Conservation (phyloP, 2,797 vertebrate species). For the Acanthis flammea region DNA sequence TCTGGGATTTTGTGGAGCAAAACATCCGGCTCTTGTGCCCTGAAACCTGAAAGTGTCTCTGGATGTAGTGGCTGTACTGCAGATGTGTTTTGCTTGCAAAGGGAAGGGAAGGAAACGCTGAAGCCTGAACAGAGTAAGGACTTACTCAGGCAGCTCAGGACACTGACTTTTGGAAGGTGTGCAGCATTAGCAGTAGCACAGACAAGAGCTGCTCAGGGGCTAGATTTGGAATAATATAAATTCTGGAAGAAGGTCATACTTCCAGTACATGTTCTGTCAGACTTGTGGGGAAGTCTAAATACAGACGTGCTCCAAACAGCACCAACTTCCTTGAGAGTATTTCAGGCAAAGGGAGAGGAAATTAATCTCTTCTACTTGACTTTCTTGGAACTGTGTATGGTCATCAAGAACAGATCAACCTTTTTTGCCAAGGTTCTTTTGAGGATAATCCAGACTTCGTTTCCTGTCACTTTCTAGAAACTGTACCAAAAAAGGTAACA, state of each 20-base stretch:
- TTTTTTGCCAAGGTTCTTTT: not conserved
- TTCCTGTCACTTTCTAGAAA: not conserved
- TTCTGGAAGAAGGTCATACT: not conserved
- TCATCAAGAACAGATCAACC: not conserved
- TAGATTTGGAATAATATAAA: not conserved
- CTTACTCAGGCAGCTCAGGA: not conserved
- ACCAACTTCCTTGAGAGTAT: not conserved
- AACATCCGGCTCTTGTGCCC: not conserved
- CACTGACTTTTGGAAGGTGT: not conserved
- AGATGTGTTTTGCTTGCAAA: not conserved
- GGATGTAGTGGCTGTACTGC: not conserved
- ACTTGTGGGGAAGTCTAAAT: not conserved
- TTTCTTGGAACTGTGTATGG: not conserved
- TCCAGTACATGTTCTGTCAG: not conserved
- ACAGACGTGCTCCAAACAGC: not conserved
- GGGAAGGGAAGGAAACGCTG: not conserved
- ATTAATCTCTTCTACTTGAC: not conserved
- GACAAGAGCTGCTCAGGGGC: not conserved
- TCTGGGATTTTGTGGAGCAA: fast-evolving
- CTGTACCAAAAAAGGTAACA: not conserved
- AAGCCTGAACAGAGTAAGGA: not conserved
- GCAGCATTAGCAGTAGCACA: not conserved
- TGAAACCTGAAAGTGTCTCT: not conserved
- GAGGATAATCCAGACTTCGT: not conserved
- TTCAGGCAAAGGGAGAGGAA: not conserved